Base-by-base conservation (phyloP, 2,888 invertebrate species). In the Hypselothyrea guttata region DNA sequence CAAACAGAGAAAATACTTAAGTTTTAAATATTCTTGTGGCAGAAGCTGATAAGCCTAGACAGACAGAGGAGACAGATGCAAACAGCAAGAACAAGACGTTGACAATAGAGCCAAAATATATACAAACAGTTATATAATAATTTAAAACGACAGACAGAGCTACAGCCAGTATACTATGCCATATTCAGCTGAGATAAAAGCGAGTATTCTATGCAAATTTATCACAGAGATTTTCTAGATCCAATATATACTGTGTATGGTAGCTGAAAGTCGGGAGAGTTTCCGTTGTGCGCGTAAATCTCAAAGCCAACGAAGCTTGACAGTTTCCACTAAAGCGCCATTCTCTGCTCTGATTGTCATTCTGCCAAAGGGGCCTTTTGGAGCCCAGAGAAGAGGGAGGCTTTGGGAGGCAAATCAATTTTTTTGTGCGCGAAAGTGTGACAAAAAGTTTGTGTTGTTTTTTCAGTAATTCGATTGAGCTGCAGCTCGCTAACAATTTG, bases 281-380 rank as follows among this genome's bases (percentile, higher is more conserved):
- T 1, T 40, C n/a, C 27, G 8, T 11, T 18, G 37, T n/a, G n/a
- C n/a, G n/a, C n/a, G n/a, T 16, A 22, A 56, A 48, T 64, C 31
- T 33, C 40, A 46, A 44, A 28, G 57, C 34, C 67, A 72, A 41
- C 71, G 68, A 54, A 41, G 51, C 68, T 48, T 60, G 72, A 68
- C 68, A 48, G 35, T 41, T 66, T 60, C 35, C 63, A 45, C 44
- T 48, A 35, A 9, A n/a, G 38, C 37, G 15, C 41, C 40, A 54
- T 53, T 65, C 74, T 60, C 64, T 74, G 86, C 84, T 81, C 81
- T 85, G 75, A 74, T 85, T 84, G 77, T 45, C 63, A 70, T 54
- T 55, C 58, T 40, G 55, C 27, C 18, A 22, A 16, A 15, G 9
- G 7, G 22, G 7, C n/a, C n/a, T n/a, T n/a, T n/a, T n/a, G n/a